Percentiles rank a stretch among this genome's conserved stretches.
These are phyloP conservation scores for Cherax destructor DNA, from an alignment of 1,140 invertebrate species.

Conservation along the genomic window DNA sequence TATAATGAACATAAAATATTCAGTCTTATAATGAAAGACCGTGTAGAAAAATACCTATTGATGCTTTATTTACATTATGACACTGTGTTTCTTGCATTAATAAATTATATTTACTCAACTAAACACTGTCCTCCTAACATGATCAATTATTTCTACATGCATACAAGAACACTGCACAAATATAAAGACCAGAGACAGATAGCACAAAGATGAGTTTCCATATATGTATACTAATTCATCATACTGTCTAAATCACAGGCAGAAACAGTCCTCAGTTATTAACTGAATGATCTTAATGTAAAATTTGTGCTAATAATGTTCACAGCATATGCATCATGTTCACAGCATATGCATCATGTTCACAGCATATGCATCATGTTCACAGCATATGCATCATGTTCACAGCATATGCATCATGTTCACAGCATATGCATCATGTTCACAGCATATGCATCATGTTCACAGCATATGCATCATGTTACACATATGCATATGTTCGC, in stretches of 20 bases:
- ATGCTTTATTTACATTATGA: neutral
- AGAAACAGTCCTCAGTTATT: neutral
- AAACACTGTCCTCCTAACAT: neutral
- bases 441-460: neutral
- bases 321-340: too few relatives aligned
- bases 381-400: too few relatives aligned
- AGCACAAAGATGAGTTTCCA: neutral
- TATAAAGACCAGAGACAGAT: neutral
- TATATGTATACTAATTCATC: neutral
- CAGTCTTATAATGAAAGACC: neutral
- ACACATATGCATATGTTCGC: too few relatives aligned
- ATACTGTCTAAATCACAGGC: neutral
- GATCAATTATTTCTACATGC: neutral
- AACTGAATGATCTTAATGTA: neutral
- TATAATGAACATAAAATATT: neutral
- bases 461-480: neutral
- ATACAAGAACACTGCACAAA: neutral
- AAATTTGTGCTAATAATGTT: neutral
- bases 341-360: too few relatives aligned
- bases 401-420: neutral
- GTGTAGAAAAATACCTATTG: neutral
- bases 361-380: too few relatives aligned
- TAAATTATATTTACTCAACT: neutral
- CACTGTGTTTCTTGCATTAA: neutral
- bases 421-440: too few relatives aligned